These are phyloP conservation scores for Halcyon smyrnensis DNA, from an alignment of 2,797 vertebrate species.

Conservation along the genomic window DNA sequence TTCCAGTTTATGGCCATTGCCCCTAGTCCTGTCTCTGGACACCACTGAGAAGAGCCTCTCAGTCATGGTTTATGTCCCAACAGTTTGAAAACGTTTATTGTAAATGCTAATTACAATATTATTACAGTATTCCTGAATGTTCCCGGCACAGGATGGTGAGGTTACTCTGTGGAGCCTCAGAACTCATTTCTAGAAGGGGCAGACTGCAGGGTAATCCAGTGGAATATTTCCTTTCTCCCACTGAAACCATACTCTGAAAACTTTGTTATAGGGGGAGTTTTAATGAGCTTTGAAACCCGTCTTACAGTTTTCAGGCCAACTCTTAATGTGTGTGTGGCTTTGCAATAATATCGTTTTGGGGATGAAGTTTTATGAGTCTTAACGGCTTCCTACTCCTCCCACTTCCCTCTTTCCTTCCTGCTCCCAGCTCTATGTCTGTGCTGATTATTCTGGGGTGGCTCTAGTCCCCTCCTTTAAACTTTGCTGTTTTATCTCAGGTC, in stretches of 20 bases:
- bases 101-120: background rate
- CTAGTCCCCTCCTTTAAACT: background rate
- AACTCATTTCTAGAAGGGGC: background rate
- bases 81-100: background rate
- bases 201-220: background rate
- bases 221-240: background rate
- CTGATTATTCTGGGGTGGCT: background rate
- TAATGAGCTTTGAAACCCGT: background rate
- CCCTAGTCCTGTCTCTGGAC: no score
- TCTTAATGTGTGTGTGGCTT: background rate
- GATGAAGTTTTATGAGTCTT: background rate
- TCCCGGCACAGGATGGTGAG: background rate
- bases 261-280: background rate
- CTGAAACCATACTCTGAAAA: background rate
- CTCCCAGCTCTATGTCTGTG: background rate
- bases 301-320: background rate
- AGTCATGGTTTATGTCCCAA: background rate
- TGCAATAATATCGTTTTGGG: background rate
- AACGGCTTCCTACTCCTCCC: background rate
- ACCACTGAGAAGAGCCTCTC: background rate
- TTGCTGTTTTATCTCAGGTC: background rate
- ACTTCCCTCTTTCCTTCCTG: constrained; percentile 24
- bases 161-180: background rate
- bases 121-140: background rate
- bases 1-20: no score